Evolutionary conservation across 2,797 vertebrate genomes (phyloP), one percentile per base, ranked within the genome.

Genomic region (Propithecus perrieri): DNA sequence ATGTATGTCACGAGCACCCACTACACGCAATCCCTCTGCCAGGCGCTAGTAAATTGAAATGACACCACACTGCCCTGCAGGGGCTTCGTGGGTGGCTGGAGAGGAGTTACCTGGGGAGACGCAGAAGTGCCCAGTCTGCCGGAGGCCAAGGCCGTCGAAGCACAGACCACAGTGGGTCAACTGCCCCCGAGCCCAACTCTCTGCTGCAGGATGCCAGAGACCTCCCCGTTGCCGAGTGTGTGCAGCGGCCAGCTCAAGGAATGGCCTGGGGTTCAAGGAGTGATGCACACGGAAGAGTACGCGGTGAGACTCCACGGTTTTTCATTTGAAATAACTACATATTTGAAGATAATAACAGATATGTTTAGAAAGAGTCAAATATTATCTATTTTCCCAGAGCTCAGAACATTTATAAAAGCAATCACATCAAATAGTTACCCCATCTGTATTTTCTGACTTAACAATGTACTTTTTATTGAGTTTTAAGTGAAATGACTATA

Each of bases 401-500:
- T 46, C 8, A 76, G 72, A 80, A 41, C 20, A n/a, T 22, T 41
- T 63, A 48, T 26, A 69, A 85, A 92, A 79, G 8, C 41, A 67
- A 28, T 9, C 38, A 46, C 26, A 53, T 63, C 18, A 41, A 79
- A 67, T 13, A 65, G 28, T 48, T 61, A 48, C 2, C 20, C 17
- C 57, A 53, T 30, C 8, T 61, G 83, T 65, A 15, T 67, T 78
- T 57, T n/a, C 33, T 74, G 53, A 33, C 41, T 61, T 69, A 38
- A 57, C 8, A 6, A 15, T 41, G n/a, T 9, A 41, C 50, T 61
- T 80, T 38, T 84, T 96, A 97, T 91, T 69, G 24, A 48, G 95
- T 96, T 98, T 97, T 97, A 94, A 95, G 95, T 97, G 96, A 97
- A 98, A 97, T 90, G 74, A 94, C 96, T 98, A 87, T 97, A 96